Conservation (phyloP, 2,797 vertebrate species). For the Antrozous pallidus region DNA sequence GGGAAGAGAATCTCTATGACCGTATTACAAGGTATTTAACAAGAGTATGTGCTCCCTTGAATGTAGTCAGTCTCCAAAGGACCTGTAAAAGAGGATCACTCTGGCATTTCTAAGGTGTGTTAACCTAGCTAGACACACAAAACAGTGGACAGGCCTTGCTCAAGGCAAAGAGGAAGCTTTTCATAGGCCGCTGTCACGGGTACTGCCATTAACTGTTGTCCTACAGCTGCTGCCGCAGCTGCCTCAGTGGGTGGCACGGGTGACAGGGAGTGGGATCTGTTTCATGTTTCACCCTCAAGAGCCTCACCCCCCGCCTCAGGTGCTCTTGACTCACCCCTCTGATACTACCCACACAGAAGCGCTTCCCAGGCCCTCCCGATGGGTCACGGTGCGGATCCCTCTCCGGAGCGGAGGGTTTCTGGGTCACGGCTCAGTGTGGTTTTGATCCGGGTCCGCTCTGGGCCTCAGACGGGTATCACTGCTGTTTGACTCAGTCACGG, state of each 20-base stretch:
- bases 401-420: neutral
- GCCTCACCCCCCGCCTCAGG: too few relatives aligned
- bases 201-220: neutral
- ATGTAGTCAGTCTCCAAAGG: neutral
- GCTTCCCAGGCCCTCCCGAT: neutral
- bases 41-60: neutral
- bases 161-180: neutral
- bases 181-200: neutral
- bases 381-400: neutral
- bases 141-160: neutral
- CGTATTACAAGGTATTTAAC: neutral
- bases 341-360: neutral
- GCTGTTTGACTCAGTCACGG: neutral
- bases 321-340: neutral
- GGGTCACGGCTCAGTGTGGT: accelerated
- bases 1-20: neutral
- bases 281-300: too few relatives aligned
- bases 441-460: neutral
- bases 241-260: neutral
- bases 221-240: accelerated
- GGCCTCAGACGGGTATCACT: neutral
- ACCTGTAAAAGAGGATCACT: neutral
- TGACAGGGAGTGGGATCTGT: neutral
- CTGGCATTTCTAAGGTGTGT: neutral
- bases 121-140: too few relatives aligned